Base-by-base conservation (phyloP, 2,888 invertebrate genomes). In the Dynastes hyllus region DNA sequence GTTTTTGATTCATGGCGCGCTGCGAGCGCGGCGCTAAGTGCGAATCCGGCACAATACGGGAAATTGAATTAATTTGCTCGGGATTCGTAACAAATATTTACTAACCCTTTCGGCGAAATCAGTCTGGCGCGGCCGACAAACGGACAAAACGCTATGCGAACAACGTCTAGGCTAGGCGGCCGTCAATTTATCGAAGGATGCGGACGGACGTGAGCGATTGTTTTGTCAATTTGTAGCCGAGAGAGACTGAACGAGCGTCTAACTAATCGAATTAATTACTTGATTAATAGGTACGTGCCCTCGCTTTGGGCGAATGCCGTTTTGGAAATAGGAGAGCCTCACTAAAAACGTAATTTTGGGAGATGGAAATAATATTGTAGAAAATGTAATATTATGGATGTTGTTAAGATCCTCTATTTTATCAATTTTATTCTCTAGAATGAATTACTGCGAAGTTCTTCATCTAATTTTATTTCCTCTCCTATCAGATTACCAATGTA, bases 191-290 rank as follows among this genome's bases (percentile, higher is more conserved):
- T 32, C 37, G 40, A 45, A 61, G 73, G 22, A 58, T 58, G 22
- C 71, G 58, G 78, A 61, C 67, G 61, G 45, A 45, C 11, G 45
- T 45, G 45, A 50, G 70, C 45, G 63, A 87, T 87, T 87, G 87
- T 87, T 87, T 86, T 86, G 88, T 87, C 87, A 88, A 87, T 87
- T 86, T 85, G 87, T 85, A 87, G 85, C 85, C 85, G 32, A 61
- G 61, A 61, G 61, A 45, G 29, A 45, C 61, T 61, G 86, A 85
- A 86, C 85, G 86, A 84, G 85, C 86, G 85, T 84, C 84, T 87
- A 88, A 88, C 88, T 88, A 87, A 86, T 87, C 87, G 85, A 85
- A 87, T 88, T 85, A 87, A 88, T 88, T 87, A 87, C 76, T 80
- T 79, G 80, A 80, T 81, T 81, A 81, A 70, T 71, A 75, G 73